Conservation (phyloP, 2,113 vertebrate species). For the Paradoxurus hermaphroditus region DNA sequence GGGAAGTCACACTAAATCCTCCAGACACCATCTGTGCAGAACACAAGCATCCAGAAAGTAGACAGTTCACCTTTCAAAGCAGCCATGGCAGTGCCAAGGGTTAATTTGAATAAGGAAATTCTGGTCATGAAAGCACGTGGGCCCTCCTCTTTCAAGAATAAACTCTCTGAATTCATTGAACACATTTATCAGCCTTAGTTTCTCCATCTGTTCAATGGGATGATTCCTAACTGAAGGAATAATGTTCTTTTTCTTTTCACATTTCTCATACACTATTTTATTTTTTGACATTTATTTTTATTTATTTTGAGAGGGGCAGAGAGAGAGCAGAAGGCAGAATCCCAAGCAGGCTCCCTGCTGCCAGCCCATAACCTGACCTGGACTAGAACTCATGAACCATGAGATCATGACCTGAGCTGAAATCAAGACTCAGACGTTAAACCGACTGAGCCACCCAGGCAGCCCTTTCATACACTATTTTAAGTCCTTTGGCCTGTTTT, state of each 20-base stretch:
- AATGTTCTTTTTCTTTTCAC: background rate
- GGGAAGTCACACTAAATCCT: background rate
- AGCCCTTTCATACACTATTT: background rate
- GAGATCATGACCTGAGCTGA: too few species aligned
- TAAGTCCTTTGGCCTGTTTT: background rate
- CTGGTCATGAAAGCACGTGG: background rate
- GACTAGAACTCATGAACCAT: too few species aligned
- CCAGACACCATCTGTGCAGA: constrained; percentile 3
- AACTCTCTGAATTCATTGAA: background rate
- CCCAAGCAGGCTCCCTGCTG: too few species aligned
- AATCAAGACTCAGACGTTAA: too few species aligned
- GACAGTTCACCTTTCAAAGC: background rate
- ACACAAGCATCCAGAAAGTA: background rate
- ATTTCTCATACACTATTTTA: background rate
- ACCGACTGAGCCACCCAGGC: too few species aligned
- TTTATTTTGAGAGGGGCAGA: too few species aligned
- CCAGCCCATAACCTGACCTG: too few species aligned
- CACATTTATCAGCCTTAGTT: background rate
- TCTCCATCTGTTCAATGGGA: background rate
- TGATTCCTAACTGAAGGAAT: background rate
- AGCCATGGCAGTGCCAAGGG: fast-evolving
- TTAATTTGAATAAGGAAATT: background rate
- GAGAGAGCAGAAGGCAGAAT: too few species aligned
- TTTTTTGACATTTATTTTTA: too few species aligned
- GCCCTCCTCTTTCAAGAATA: background rate